These are phyloP conservation scores for Phrynocephalus vlangalii DNA, from an alignment of 2,797 vertebrate genomes.

Conservation along the genomic window DNA sequence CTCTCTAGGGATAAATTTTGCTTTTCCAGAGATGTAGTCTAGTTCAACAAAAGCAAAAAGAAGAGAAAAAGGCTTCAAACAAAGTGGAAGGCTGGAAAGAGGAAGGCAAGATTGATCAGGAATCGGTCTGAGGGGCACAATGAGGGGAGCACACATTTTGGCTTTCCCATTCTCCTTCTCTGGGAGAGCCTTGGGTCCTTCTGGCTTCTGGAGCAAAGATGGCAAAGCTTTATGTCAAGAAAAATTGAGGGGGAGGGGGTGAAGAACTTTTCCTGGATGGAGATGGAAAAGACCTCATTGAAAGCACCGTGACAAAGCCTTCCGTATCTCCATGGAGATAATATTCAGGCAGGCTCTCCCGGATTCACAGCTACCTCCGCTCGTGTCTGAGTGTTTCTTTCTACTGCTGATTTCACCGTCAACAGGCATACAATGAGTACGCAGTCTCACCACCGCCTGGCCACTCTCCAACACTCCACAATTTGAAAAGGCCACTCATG, in stretches of 20 bases:
- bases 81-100: slow-evolving; percentile 7
- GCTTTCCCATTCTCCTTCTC: slow-evolving; percentile 18
- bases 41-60: slow-evolving; percentile 32
- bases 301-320: slow-evolving; percentile 74
- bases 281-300: slow-evolving; percentile 67
- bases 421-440: neutral
- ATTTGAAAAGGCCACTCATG: slow-evolving; percentile 1
- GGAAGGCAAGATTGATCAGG: slow-evolving; percentile 41
- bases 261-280: slow-evolving; percentile 74
- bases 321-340: slow-evolving; percentile 80
- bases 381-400: slow-evolving; percentile 42
- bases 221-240: slow-evolving; percentile 72
- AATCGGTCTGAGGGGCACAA: slow-evolving; percentile 8
- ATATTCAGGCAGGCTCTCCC: slow-evolving; percentile 75
- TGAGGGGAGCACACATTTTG: slow-evolving; percentile 6
- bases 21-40: neutral
- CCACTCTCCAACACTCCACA: slow-evolving; percentile 32
- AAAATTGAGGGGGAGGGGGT: slow-evolving; percentile 66
- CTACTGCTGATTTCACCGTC: slow-evolving; percentile 30
- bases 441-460: slow-evolving; percentile 32
- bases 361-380: slow-evolving; percentile 69
- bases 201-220: slow-evolving; percentile 67
- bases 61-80: slow-evolving; percentile 21
- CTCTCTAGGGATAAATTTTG: neutral
- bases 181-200: slow-evolving; percentile 40